Base-by-base conservation (phyloP, 2,113 vertebrate genomes). In the Columbina picui region DNA sequence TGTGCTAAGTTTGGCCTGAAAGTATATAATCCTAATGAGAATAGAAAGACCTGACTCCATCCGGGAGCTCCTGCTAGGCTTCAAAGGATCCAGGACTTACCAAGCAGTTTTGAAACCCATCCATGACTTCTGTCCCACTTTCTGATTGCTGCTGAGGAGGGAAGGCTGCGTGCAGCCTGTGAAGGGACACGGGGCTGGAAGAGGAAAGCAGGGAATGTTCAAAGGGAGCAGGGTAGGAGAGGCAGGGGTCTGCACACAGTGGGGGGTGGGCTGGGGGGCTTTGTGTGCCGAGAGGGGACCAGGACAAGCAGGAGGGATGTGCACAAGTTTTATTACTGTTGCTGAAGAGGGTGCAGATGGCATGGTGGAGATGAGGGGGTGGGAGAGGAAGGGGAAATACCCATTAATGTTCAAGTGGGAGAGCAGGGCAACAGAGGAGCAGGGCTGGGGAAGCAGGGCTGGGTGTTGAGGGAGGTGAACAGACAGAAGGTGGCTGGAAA, bases 61-160 rank as follows among this genome's bases (percentile, higher is more conserved):
- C 67, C 1, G 14, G 75, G 50, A 85, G 84, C 63, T 94, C 73
- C 65, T 87, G 87, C 52, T 60, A 86, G 34, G 87, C 90, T 96
- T 94, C 92, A 94, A 96, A 94, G 79, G 71, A 84, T 77, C 64
- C 52, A 71, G 76, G 76, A 94, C 25, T 96, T 89, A 95, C 73
- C 64, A 78, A 96, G 85, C 0, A 0, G 36, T 93, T 96, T 97
- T 96, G 94, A 97, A 97, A 96, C 52, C 68, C 9, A 64, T 93
- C 88, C 90, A 93, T 89, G 90, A 93, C 90, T 96, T 96, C 83
- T 94, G 96, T 56, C 90, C 90, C 85, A 92, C 69, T 94, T 94
- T 94, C 60, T 84, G 79, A 88, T 84, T 8, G 3, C 52, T 81
- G 88, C 47, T 0, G 18, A 89, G 56, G 20, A 90, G 27, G 15